A percentile compares a stretch with the other conserved stretches of the same genome.
Conservation (phyloP, 2,888 invertebrate species). For the Aspidiotus rigidus region DNA sequence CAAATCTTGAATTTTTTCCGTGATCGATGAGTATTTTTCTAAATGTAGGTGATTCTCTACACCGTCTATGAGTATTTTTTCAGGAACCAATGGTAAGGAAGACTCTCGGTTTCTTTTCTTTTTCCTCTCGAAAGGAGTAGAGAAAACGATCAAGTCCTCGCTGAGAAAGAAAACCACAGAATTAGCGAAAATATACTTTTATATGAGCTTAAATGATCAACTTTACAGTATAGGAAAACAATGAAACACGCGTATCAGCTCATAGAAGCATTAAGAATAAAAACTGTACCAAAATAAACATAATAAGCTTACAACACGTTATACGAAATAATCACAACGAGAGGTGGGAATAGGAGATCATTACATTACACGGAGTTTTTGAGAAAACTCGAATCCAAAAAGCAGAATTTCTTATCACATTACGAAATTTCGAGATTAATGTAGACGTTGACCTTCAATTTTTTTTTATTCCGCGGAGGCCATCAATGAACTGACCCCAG, state of each 20-base stretch:
- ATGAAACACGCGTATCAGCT: not conserved
- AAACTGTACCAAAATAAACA: not conserved
- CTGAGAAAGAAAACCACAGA: constrained; percentile 2
- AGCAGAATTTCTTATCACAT: not conserved
- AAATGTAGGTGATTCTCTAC: not conserved
- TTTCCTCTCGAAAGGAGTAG: constrained; percentile 2
- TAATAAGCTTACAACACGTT: constrained; percentile 1
- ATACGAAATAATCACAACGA: constrained; percentile 1
- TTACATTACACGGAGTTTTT: not conserved
- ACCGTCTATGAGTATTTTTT: not conserved
- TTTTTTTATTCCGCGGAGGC: constrained; percentile 1
- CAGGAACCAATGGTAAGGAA: not conserved
- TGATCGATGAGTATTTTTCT: constrained; percentile 1
- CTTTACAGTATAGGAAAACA: constrained; percentile 1
- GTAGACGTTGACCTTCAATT: not conserved
- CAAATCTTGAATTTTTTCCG: constrained; percentile 5
- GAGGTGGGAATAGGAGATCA: constrained; percentile 2
- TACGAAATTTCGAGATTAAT: not conserved
- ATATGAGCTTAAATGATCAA: constrained; percentile 1
- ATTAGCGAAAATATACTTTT: not conserved
- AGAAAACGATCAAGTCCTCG: constrained; percentile 2
- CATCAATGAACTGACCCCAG: constrained; percentile 1
- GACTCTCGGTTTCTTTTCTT: constrained; percentile 5
- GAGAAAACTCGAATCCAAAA: constrained; percentile 1
- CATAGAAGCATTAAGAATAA: not conserved